Base-by-base conservation (phyloP, 2,888 invertebrate genomes). In the Synergus umbraculus region DNA sequence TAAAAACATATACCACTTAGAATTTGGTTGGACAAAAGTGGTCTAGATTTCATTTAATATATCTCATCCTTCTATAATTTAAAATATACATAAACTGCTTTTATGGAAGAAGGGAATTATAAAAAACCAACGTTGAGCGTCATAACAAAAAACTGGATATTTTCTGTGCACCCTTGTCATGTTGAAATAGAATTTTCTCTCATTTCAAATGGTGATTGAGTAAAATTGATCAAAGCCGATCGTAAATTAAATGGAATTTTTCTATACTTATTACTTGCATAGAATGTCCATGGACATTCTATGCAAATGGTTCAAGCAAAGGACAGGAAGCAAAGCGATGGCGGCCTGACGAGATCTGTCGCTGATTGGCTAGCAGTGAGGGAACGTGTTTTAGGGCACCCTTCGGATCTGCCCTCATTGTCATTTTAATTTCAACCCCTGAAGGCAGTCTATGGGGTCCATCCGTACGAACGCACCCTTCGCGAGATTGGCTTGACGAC, bases 371-470 rank as follows among this genome's bases (percentile, higher is more conserved):
- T 87, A 88, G 77, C 85, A 85, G 87, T 83, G 86, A 86, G 88
- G 88, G 88, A 88, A 89, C 89, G 89, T 88, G 86, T 89, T 90
- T 91, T 90, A 88, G 87, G 90, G 88, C 89, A 89, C 90, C 91
- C 90, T 89, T 88, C 87, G 88, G 88, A 88, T 90, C 90, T 89
- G 89, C 91, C 90, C 90, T 90, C 89, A 89, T 92, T 92, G 92
- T 92, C 92, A 92, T 92, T 92, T 91, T 91, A 91, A 92, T 92
- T 91, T 91, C 89, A 89, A 91, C 88, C 89, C 88, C 86, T 88
- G 84, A 86, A 88, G 84, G 84, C 83, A 76, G 81, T 76, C 73
- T 63, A 76, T 80, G 78, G 83, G 87, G 84, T 84, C 84, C 85
- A 84, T 85, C 29, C 85, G 83, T 85, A 82, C 82, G 84, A 83